Evolutionary conservation across 2,113 vertebrate species (phyloP), one percentile per base, ranked within the genome.

Genomic region (Melanostigma gelatinosum): DNA sequence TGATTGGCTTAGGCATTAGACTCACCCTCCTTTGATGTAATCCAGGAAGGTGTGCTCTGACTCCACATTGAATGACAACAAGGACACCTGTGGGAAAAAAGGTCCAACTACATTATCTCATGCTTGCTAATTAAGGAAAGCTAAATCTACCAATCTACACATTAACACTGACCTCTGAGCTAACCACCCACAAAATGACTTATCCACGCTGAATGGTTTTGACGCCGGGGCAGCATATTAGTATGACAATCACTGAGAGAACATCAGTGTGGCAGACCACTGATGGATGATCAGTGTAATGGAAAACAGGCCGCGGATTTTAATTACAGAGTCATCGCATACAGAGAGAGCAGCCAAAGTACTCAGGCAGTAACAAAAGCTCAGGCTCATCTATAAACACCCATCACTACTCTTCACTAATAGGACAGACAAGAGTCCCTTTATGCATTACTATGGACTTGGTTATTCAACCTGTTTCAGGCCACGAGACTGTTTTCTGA

Each of bases 1-100:
- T 61, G 58, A 36, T 22, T 38, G 61, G 61, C 34, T 63, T 42
- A 29, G 38, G 9, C 60, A 10, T 0, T 61, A 6, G 54, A 92
- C 97, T 96, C 93, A 98, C 97, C 97, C 97, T 93, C 97, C 97
- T 93, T 96, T 97, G 90, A 99, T 99, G 94, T 99, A 99, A 88
- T 99, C 97, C 61, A 99, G 94, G 93, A 99, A 99, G 0, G 97
- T 98, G 90, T 97, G 95, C 80, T 98, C 97, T 0, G 97, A 97
- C 89, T 99, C 97, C 87, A 97, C 97, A 0, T 86, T 93, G 34
- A 98, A 98, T 34, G 97, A 97, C 74, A 98, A 93, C 93, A 98
- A 87, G 1, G 97, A 97, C 90, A 98, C 97, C 97, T 99, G 65
- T 77, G 60, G 84, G 57, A 66, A 76, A 4, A 67, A 27, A 34